A percentile compares a stretch with the other conserved stretches of the same genome.
Conservation (phyloP, 2,113 vertebrate species). For the Merops nubicus region DNA sequence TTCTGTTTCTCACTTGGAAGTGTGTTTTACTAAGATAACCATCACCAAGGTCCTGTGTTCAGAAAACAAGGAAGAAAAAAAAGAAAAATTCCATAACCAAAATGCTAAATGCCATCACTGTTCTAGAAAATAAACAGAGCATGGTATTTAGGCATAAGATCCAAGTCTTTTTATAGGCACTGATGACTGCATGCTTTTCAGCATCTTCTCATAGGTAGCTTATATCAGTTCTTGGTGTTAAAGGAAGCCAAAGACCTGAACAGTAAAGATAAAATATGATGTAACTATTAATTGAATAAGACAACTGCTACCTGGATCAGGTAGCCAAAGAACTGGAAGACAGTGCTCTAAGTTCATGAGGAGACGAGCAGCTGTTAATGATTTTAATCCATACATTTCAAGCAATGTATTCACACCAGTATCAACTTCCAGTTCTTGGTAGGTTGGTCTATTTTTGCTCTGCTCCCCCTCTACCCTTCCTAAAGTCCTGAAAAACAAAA, state of each 20-base stretch:
- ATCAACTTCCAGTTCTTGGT: neutral
- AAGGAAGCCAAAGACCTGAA: neutral
- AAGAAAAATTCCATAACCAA: neutral
- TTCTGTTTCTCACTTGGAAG: constrained; percentile 58
- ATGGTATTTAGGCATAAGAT: neutral
- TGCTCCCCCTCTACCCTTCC: neutral
- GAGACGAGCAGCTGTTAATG: neutral
- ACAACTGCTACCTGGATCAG: neutral
- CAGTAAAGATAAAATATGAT: neutral
- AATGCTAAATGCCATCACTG: neutral
- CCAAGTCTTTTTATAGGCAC: constrained; percentile 4
- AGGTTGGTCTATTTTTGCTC: neutral
- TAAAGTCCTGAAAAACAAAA: neutral
- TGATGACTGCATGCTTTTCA: neutral
- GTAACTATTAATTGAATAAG: neutral
- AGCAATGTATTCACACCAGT: neutral
- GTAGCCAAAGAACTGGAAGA: neutral
- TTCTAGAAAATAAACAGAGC: constrained; percentile 35
- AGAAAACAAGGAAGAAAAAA: constrained; percentile 42
- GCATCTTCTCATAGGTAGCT: neutral
- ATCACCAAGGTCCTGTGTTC: constrained; percentile 72
- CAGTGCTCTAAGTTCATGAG: neutral
- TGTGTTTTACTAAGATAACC: constrained; percentile 79
- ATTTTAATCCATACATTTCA: neutral
- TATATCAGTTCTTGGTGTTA: neutral